Evolutionary conservation across 2,113 vertebrate species (phyloP).

Genomic region (Seriola aureovittata): DNA sequence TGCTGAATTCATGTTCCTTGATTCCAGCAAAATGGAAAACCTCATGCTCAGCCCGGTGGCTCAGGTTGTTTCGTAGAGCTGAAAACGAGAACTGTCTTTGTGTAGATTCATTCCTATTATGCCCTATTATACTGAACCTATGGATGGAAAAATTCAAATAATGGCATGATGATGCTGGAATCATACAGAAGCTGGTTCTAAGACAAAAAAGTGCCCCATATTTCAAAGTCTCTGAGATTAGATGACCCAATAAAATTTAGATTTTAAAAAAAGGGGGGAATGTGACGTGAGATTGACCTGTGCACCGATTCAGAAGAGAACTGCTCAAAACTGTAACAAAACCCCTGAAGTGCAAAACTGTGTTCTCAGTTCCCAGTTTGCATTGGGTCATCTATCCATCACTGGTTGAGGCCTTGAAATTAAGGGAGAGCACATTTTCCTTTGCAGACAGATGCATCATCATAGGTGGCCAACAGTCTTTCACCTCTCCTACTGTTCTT

Average conservation of each 20-base stretch:
- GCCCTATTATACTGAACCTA: slow-evolving; percentile 40
- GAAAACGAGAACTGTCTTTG: slow-evolving; percentile 55
- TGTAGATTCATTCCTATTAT: slow-evolving; percentile 52
- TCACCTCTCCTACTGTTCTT: slow-evolving; percentile 31
- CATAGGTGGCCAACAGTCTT: slow-evolving; percentile 21
- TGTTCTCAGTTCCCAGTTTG: slow-evolving; percentile 34
- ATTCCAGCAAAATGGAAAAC: slow-evolving; percentile 74
- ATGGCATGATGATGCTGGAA: slow-evolving; percentile 52
- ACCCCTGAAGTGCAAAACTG: slow-evolving; percentile 59
- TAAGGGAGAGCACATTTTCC: slow-evolving; percentile 32
- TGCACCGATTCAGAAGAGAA: slow-evolving; percentile 27
- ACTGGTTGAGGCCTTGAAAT: slow-evolving; percentile 26
- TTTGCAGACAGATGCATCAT: slow-evolving; percentile 45
- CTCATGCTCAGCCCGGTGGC: slow-evolving; percentile 60
- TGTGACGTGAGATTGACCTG: neutral
- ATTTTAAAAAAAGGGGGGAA: neutral
- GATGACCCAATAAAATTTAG: slow-evolving; percentile 35
- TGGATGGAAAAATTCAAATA: slow-evolving; percentile 27
- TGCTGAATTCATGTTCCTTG: slow-evolving; percentile 81
- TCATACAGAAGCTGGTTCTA: slow-evolving; percentile 61
- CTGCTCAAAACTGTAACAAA: slow-evolving; percentile 15
- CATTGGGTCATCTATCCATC: slow-evolving; percentile 40
- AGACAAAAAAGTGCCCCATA: slow-evolving; percentile 31
- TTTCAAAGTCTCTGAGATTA: slow-evolving; percentile 41
- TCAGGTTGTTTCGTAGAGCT: slow-evolving; percentile 47